Base-by-base conservation (phyloP, 37 sponge, comb jelly and placozoan species). In the Amphimedon queenslandica region DNA sequence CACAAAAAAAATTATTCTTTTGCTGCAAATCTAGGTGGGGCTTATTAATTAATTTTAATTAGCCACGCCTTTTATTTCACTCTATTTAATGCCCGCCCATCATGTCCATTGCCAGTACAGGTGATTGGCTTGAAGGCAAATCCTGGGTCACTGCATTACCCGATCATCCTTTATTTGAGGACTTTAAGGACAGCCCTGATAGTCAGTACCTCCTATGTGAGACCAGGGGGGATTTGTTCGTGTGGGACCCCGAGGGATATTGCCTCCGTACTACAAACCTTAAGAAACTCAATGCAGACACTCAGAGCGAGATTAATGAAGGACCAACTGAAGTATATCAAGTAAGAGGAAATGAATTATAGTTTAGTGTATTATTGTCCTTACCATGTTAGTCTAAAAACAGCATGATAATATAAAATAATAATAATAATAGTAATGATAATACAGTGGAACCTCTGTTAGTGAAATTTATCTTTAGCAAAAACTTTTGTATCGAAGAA, bases 191-290 rank as follows among this genome's bases (percentile, higher is more conserved):
- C 3, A 42, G 39, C 35, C 27, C 10, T 18, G 70, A 33, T 13
- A 42, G 42, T 16, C 23, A 23, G 13, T 39, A 40, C 25, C 42
- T 83, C 4, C 35, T 86, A 36, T 86, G 86, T 39, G 75, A 79
- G 53, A 70, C 74, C 1, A 35, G 86, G n/a, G 86, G 86, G 24
- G 76, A 86, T 37, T 42, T 86, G 53, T 86, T 86, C 21, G 66
- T 80, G 18, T 86, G 86, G 86, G 63, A 64, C 39, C 38, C 37
- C 6, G 37, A 40, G 4, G n/a, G 64, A n/a, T 29, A 42, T 31
- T 74, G 42, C 27, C 64, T 86, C 10, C 65, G 74, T 3, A 86
- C 86, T 1, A 79, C 80, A 6, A 86, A 86, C 71, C 66, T 86
- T 34, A 86, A 79, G 71, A 40, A 75, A 21, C 27, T 79, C 29